Conservation (phyloP, 1,140 invertebrate species). For the Camponotus pennsylvanicus region DNA sequence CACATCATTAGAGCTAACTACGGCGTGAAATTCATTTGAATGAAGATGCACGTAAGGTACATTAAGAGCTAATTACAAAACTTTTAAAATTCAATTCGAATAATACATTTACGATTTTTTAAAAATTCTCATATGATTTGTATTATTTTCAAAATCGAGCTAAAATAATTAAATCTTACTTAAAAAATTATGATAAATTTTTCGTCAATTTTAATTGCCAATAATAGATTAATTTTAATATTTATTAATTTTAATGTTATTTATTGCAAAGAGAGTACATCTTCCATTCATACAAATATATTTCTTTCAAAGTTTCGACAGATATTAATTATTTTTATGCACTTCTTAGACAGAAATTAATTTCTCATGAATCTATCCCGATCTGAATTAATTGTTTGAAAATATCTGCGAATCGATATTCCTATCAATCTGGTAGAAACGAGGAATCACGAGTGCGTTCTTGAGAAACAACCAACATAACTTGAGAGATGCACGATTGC, state of each 20-base stretch:
- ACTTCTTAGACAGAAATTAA: neutral
- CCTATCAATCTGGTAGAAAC: neutral
- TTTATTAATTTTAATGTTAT: neutral
- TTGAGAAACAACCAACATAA: neutral
- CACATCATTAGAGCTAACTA: too few species aligned
- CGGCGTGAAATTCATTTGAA: too few species aligned
- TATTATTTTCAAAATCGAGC: slow-evolving; percentile 25
- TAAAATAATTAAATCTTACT: neutral
- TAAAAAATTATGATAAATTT: neutral
- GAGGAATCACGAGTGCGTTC: neutral
- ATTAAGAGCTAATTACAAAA: neutral
- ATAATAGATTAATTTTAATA: neutral
- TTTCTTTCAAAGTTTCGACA: neutral
- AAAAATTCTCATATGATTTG: too few species aligned
- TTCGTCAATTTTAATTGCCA: neutral
- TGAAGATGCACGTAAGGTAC: neutral
- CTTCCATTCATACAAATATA: neutral
- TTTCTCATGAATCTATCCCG: neutral
- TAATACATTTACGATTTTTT: too few species aligned
- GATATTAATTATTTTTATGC: neutral
- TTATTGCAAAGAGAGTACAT: neutral
- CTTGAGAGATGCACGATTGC: neutral
- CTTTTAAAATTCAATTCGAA: neutral
- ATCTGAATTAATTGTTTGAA: slow-evolving; percentile 13
- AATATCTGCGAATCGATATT: neutral